Percentiles rank a stretch among this genome's conserved stretches.
These are phyloP conservation scores for Torymus aiolomorphi DNA, from an alignment of 2,888 invertebrate species.

Conservation along the genomic window DNA sequence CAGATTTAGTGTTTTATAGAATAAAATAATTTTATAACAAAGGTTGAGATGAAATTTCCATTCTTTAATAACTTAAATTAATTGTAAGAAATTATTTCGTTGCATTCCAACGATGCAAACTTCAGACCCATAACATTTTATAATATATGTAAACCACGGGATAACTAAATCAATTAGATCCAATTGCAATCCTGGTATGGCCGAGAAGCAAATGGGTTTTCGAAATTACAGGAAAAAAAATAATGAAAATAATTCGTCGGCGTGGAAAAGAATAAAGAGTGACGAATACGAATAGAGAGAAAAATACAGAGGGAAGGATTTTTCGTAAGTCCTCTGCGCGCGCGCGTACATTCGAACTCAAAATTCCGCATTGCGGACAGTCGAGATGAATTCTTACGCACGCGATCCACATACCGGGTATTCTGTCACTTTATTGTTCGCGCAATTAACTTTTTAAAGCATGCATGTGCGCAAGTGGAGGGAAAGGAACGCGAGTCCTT, in stretches of 20 bases:
- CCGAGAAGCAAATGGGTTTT: constrained; percentile 1
- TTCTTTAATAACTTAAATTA: no score
- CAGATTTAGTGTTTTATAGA: no score
- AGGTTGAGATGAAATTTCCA: no score
- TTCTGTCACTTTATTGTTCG: constrained; percentile 27
- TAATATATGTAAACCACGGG: not conserved
- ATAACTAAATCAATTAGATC: constrained; percentile 26
- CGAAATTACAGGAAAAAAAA: not conserved
- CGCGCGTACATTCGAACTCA: constrained; percentile 65
- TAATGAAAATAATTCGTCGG: not conserved
- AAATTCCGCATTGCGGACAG: constrained; percentile 72
- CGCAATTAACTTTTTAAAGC: constrained; percentile 46
- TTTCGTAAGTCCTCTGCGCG: constrained; percentile 59
- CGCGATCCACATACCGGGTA: constrained; percentile 39
- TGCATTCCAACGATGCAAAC: no score
- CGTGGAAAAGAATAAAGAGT: constrained; percentile 4
- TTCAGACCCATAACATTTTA: no score
- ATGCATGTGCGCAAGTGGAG: not conserved
- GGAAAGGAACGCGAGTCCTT: not conserved
- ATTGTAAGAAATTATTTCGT: no score
- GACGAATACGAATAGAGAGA: constrained; percentile 1
- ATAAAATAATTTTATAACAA: no score
- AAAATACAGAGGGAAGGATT: constrained; percentile 48
- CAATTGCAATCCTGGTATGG: not conserved
- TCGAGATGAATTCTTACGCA: constrained; percentile 67